Evolutionary conservation across 2,888 invertebrate genomes (phyloP), one percentile per base, ranked within the genome.

Genomic region (Therioaphis trifolii): DNA sequence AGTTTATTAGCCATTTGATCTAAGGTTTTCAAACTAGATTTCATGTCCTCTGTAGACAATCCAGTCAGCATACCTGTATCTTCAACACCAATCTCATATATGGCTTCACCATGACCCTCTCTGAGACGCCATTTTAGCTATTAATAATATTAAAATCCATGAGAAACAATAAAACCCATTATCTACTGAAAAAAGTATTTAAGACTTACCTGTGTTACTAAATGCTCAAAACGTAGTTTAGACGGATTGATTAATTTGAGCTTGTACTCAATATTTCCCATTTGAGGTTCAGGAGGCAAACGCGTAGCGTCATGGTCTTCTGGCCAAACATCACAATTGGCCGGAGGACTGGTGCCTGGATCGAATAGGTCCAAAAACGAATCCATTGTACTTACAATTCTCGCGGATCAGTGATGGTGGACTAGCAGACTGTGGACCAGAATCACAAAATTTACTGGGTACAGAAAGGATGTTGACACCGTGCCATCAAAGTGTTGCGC

Each of bases 181-280:
- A n/a, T n/a, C n/a, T n/a, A n/a, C n/a, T n/a, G n/a, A n/a, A 46
- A 27, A 35, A 58, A 4, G 49, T 27, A 40, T 74, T 5, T 35
- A 35, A 35, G 7, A 55, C 86, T 87, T 88, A 93, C 93, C 92
- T 99, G 99, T 0, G 99, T 99, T 27, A 99, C 97, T 46, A 99
- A 90, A 89, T 99, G 99, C 89, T 99, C 97, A 87, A 97, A 94
- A 85, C 99, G 91, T 87, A 94, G 93, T 88, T 94, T 94, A 29
- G 97, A 95, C 0, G 98, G 96, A 89, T 95, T 95, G 11, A 98
- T 94, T 84, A 99, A 91, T 88, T 98, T 97, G 84, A 99, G 89
- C 90, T 99, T 98, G 89, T 98, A 98, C 89, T 98, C 98, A 46
- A 98, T 93, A 89, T 98, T 98, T 12, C 98, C 98, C 87, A 96